Evolutionary conservation across 2,797 vertebrate genomes (phyloP), one percentile per base, ranked within the genome.

Genomic region (Hylomyscus alleni): DNA sequence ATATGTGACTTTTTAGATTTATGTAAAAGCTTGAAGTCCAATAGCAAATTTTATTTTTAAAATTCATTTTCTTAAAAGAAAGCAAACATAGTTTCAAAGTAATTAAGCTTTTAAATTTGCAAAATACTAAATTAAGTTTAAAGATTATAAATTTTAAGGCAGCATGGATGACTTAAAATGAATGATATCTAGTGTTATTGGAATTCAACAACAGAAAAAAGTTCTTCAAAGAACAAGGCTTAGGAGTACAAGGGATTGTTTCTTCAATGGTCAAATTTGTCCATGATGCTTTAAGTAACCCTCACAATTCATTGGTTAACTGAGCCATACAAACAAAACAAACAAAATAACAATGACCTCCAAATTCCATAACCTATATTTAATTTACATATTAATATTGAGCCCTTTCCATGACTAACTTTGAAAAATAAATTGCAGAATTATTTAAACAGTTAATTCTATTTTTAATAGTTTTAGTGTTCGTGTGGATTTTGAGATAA

Each of bases 1-100:
- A 81, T 89, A 88, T 81, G 81, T 93, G 67, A 93, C 81, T 90
- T n/a, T 95, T 95, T 47, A 78, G 52, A 94, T 52, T 96, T 97
- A 92, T 60, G n/a, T 94, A 96, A 92, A 44, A 92, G 93, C 26
- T 76, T 15, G 17, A 69, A 47, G 37, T 47, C 34, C 75, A 90
- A 93, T 89, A 65, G 54, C 72, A 95, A 44, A 67, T 94, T 94
- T 95, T 89, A 29, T 29, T 93, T 93, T 92, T 87, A 96, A 94
- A 90, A 56, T 86, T 86, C 19, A 20, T 73, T 95, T 82, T 94
- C 15, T 52, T 52, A n/a, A n/a, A 80, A 60, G 31, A 17, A 73
- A 52, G 5, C 65, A 93, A 93, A 93, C 47, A 50, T 24, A 44
- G 83, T 92, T 67, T 67, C 54, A 95, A 47, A 78, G 17, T 77